Base-by-base conservation (phyloP, 1,140 invertebrate genomes). In the Brachionus manjavacas region DNA sequence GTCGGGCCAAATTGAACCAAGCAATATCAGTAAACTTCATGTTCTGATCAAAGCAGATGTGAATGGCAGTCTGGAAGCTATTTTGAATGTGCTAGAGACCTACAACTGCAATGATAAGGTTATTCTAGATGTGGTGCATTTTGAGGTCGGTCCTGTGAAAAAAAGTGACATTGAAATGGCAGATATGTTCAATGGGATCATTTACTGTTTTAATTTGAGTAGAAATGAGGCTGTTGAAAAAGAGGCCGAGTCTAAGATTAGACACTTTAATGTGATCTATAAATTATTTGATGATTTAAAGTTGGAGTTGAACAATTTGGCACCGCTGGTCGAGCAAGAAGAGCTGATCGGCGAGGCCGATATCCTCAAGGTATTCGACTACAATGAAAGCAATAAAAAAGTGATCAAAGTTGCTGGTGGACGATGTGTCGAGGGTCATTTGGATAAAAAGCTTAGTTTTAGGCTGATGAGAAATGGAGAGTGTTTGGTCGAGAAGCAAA, bases 351-450 rank as follows among this genome's bases (percentile, higher is more conserved):
- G 96, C 4, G 93, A 96, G 91, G 96, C 95, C 2, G 93, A 92
- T 86, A 93, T 98, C 14, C 87, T 95, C 31, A 92, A 96, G 88
- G 90, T 94, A 86, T 98, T 98, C 88, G 86, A 93, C 79, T 92
- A 97, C 35, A 94, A 92, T 28, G 94, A 95, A 86, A 93, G 93
- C 35, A 93, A 92, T 86, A 94, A 94, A 87, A 88, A 87, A 55
- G 94, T 95, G 88, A 90, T 95, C 0, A 92, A 93, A 3, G 93
- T 98, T 4, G 96, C 95, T 1, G 96, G 96, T 0, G 96, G 94
- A 87, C 91, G 93, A 16, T 97, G 95, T 88, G 90, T 90, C 0
- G 94, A 94, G 89, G 96, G 96, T 1, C 86, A 90, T 1, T 90
- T 98, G 0, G 92, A 93, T 85, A 93, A 93, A 87, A 90, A 91